Percentiles rank a stretch among this genome's conserved stretches.
Evolutionary conservation across 2,888 invertebrate species (phyloP).

Genomic region (Idaea aversata): DNA sequence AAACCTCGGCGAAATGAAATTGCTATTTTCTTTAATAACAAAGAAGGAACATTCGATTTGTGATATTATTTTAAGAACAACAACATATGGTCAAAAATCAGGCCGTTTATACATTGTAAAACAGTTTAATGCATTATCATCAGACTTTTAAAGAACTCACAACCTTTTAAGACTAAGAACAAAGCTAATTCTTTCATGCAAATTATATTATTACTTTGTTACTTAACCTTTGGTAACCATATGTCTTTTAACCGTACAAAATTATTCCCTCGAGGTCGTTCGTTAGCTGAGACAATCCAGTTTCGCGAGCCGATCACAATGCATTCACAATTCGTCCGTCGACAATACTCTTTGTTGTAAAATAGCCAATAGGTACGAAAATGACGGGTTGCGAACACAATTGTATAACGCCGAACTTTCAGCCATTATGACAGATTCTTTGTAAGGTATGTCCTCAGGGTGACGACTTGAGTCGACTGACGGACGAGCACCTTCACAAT

Average conservation of each 20-base stretch:
- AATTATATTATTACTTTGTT: neutral
- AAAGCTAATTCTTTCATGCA: neutral
- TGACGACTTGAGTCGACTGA: constrained; percentile 47
- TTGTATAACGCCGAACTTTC: constrained; percentile 64
- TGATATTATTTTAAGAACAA: neutral
- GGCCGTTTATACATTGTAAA: neutral
- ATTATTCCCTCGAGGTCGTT: constrained; percentile 51
- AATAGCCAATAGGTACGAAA: constrained; percentile 79
- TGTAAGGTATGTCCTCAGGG: constrained; percentile 74
- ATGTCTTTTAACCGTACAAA: constrained; percentile 18
- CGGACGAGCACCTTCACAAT: constrained; percentile 51
- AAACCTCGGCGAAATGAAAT: neutral
- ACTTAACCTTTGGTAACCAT: neutral
- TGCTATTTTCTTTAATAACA: neutral
- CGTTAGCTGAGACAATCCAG: constrained; percentile 76
- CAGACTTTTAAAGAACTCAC: neutral
- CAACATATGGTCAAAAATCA: neutral
- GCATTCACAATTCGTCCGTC: constrained; percentile 53
- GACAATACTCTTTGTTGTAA: constrained; percentile 75
- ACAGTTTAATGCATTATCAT: neutral
- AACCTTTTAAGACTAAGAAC: neutral
- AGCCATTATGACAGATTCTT: constrained; percentile 70
- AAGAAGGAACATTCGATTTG: neutral
- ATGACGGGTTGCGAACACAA: constrained; percentile 74
- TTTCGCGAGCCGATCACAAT: constrained; percentile 72